Evolutionary conservation across 2,888 invertebrate genomes (phyloP).

Genomic region (Rhagophthalmus giganteus): DNA sequence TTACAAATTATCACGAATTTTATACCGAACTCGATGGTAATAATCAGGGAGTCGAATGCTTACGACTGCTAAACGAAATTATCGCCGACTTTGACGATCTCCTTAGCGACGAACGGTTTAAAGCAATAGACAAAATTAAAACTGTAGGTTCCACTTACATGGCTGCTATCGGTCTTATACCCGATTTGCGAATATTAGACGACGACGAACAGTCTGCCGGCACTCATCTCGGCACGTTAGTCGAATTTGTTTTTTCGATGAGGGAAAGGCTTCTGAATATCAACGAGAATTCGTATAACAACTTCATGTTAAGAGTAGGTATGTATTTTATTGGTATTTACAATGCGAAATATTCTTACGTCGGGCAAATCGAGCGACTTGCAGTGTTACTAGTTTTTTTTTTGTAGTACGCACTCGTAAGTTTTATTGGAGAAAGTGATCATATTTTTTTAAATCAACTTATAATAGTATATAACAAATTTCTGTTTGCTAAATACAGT

Average conservation of each 20-base stretch:
- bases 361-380: too few relatives aligned
- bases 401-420: too few relatives aligned
- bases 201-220: constrained; percentile 68
- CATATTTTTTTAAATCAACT: too few relatives aligned
- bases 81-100: constrained; percentile 94
- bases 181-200: constrained; percentile 73
- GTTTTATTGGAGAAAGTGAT: too few relatives aligned
- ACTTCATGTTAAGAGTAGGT: constrained; percentile 89
- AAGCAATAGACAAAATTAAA: constrained; percentile 90
- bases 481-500: too few relatives aligned
- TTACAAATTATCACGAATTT: constrained; percentile 93
- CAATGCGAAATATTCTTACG: too few relatives aligned
- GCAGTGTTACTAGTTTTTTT: too few relatives aligned
- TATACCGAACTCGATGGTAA: constrained; percentile 91
- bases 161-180: constrained; percentile 89
- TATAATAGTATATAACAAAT: too few relatives aligned
- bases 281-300: constrained; percentile 91
- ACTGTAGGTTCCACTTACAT: constrained; percentile 92
- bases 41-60: constrained; percentile 88
- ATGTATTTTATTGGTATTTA: too few relatives aligned
- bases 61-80: constrained; percentile 86
- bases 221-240: constrained; percentile 74
- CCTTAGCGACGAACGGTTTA: constrained; percentile 81
- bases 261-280: constrained; percentile 81
- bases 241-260: constrained; percentile 90